Conservation (phyloP, 2,113 vertebrate genomes). For the Tyto alba region DNA sequence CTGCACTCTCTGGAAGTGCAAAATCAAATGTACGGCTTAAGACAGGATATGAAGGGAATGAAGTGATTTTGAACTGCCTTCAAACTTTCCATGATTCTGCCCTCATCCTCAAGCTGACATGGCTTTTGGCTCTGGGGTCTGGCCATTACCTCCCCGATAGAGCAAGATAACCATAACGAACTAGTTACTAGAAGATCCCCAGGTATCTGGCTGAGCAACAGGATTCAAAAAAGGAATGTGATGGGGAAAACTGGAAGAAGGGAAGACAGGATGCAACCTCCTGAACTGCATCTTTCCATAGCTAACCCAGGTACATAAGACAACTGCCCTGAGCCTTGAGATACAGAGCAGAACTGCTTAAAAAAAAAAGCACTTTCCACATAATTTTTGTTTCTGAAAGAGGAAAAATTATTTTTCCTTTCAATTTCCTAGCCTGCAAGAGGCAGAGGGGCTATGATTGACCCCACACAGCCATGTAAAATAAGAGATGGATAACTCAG, state of each 20-base stretch:
- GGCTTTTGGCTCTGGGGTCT: neutral
- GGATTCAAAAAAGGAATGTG: neutral
- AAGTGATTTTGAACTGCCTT: neutral
- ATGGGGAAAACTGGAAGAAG: neutral
- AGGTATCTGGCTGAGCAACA: neutral
- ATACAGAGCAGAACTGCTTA: neutral
- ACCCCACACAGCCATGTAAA: neutral
- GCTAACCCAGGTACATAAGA: neutral
- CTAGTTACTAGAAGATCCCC: neutral
- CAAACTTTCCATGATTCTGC: neutral
- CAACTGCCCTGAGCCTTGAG: neutral
- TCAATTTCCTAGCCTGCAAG: neutral
- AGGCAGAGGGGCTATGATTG: neutral
- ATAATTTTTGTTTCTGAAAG: neutral
- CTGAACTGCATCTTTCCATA: neutral
- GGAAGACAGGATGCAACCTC: neutral
- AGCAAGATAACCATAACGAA: neutral
- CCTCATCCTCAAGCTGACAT: neutral
- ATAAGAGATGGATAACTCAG: neutral
- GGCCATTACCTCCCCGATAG: neutral
- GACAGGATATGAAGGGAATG: conserved; percentile 13
- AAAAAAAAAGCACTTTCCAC: neutral
- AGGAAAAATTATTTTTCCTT: neutral
- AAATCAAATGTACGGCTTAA: neutral
- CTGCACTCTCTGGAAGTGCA: neutral